Evolutionary conservation across 1,140 invertebrate genomes (phyloP), one percentile per base, ranked within the genome.

Genomic region (Sweltsa coloradensis): DNA sequence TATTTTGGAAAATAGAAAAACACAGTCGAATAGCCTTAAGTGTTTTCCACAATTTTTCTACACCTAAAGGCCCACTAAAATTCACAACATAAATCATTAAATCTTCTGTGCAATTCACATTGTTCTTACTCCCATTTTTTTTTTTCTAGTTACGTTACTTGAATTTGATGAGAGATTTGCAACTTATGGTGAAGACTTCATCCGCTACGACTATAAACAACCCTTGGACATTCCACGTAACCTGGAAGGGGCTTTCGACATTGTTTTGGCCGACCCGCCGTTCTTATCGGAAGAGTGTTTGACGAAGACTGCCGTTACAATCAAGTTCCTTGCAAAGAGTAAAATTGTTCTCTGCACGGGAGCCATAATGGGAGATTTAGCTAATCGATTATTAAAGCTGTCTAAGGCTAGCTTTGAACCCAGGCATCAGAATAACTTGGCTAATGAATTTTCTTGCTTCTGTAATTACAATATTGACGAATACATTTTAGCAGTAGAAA

Each of bases 241-340:
- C 0, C 66, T 78, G 23, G 51, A 67, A 13, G 65, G 70, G 36
- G 61, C 63, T 19, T 97, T 85, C 68, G 86, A 95, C 64, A 55
- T 97, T 14, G 82, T 97, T 2, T 71, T 97, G 44, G 88, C 83
- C 0, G 93, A 97, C 72, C 93, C 94, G 9, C 94, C 94, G 9
- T 97, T 95, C 67, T 66, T 97, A 5, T 86, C 89, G 0, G 82
- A 91, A 54, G 92, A 97, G 66, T 97, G 94, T 69, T 71, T 96
- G 14, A 75, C 75, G 2, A 95, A 95, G 69, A 83, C 79, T 21
- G 74, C 87, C 0, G 61, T 75, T 31, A 91, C 92, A 1, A 76
- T 95, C 4, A 81, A 80, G 53, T 77, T 76, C 54, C 59, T 97
- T 34, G 62, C 78, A 0, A 88, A 87, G 60, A 69, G 77, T 4